Percentiles rank a stretch among this genome's conserved stretches.
These are phyloP conservation scores for Tenthredo notha DNA, from an alignment of 2,888 invertebrate genomes.

Conservation along the genomic window DNA sequence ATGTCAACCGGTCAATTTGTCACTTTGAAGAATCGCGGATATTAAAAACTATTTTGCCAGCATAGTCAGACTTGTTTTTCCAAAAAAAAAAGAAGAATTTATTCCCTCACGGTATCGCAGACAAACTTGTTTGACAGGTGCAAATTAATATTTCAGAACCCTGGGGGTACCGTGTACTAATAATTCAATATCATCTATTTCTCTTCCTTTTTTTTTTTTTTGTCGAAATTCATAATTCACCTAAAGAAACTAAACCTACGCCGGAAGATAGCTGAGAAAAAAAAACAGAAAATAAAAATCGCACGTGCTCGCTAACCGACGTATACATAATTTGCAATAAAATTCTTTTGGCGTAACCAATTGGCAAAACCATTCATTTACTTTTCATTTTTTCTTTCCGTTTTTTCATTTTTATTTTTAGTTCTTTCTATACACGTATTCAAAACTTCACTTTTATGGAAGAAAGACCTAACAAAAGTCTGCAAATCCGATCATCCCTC, in stretches of 20 bases:
- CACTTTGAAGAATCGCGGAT: slow-evolving; percentile 11
- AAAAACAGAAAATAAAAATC: background rate
- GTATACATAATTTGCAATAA: background rate
- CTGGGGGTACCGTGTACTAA: background rate
- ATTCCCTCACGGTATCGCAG: background rate
- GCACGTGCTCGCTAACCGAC: background rate
- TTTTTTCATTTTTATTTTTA: background rate
- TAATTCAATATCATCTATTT: slow-evolving; percentile 14
- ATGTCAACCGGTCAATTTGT: slow-evolving; percentile 8
- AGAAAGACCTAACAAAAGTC: background rate
- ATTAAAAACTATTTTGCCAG: background rate
- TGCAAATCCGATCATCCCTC: background rate
- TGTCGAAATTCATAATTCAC: slow-evolving; percentile 7
- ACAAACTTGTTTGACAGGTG: slow-evolving; percentile 27
- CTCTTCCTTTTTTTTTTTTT: background rate
- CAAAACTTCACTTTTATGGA: background rate
- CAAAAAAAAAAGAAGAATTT: background rate
- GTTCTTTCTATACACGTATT: no score
- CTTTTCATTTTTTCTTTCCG: background rate
- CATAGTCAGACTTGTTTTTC: background rate
- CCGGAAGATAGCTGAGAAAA: background rate
- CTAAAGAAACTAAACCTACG: background rate
- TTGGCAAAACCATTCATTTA: background rate
- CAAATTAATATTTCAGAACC: slow-evolving; percentile 18
- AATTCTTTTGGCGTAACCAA: background rate